Conservation (phyloP, 2,888 invertebrate species). For the Metalampra italica region DNA sequence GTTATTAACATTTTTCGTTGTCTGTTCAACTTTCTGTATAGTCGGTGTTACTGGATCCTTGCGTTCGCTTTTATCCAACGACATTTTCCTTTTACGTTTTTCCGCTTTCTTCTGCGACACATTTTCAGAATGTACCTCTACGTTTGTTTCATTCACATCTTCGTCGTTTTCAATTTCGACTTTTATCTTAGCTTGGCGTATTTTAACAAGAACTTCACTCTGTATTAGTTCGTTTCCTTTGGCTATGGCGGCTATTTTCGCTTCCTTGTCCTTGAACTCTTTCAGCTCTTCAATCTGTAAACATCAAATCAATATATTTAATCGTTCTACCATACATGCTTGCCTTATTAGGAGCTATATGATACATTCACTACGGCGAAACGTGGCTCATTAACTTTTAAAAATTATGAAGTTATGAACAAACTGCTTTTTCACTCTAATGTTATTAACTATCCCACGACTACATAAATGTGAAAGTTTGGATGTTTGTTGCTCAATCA, state of each 20-base stretch:
- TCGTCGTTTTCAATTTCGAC: slow-evolving; percentile 27
- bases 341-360: no score
- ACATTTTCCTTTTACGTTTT: slow-evolving; percentile 42
- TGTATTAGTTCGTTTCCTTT: slow-evolving; percentile 51
- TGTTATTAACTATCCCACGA: no score
- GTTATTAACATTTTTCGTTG: slow-evolving; percentile 16
- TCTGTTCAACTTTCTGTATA: slow-evolving; percentile 16
- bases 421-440: no score
- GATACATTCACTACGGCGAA: no score
- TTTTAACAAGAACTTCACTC: slow-evolving; percentile 43
- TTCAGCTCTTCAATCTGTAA: slow-evolving; percentile 53
- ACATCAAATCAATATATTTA: slow-evolving; percentile 11
- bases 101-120: slow-evolving; percentile 20
- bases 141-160: not conserved
- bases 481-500: no score
- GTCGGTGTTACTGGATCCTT: slow-evolving; percentile 19
- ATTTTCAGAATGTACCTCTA: slow-evolving; percentile 5
- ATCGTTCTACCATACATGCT: no score
- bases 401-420: no score
- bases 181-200: slow-evolving; percentile 37
- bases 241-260: slow-evolving; percentile 49
- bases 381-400: no score
- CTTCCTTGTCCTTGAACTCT: slow-evolving; percentile 52
- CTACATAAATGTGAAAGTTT: no score
- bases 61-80: slow-evolving; percentile 24